Evolutionary conservation across 2,113 vertebrate genomes (phyloP).

Genomic region (Hippoglossus stenolepis): DNA sequence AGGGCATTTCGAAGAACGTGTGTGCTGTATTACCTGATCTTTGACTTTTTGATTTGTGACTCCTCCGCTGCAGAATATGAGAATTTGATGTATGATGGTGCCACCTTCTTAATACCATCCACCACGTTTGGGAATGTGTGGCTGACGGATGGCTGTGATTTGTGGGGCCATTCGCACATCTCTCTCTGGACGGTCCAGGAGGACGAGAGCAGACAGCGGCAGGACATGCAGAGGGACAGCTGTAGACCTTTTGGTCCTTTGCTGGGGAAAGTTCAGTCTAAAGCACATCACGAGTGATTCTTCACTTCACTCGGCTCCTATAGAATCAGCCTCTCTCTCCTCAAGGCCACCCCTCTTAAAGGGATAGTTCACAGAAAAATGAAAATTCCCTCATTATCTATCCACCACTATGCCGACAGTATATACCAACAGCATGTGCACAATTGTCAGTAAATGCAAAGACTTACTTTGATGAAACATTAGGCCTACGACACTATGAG

Average conservation of each 20-base stretch:
- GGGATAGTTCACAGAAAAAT: too few relatives aligned
- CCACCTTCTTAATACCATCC: conserved; percentile 37
- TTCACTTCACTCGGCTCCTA: not conserved
- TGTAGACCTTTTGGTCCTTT: conserved; percentile 26
- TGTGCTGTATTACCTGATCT: not conserved
- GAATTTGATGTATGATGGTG: conserved; percentile 39
- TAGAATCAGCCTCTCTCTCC: conserved; percentile 2
- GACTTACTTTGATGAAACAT: too few relatives aligned
- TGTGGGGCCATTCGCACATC: conserved; percentile 35
- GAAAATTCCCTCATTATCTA: too few relatives aligned
- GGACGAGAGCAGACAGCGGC: conserved; percentile 17
- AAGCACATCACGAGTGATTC: conserved; percentile 6
- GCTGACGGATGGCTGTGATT: conserved; percentile 57
- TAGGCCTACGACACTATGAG: too few relatives aligned
- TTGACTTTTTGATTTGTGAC: conserved; percentile 37
- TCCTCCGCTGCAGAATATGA: conserved; percentile 18
- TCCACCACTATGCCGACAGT: too few relatives aligned
- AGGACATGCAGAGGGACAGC: not conserved
- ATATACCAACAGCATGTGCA: not conserved
- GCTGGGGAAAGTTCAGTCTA: conserved; percentile 3
- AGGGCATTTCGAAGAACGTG: not conserved
- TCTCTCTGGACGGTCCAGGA: conserved; percentile 52
- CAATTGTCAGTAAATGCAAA: too few relatives aligned
- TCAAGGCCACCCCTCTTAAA: conserved; percentile 1
- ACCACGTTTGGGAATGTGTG: conserved; percentile 45